Percentiles rank a stretch among this genome's conserved stretches.
Evolutionary conservation across 37 sponge, comb jelly and placozoan genomes (phyloP).

Genomic region (Bolinopsis microptera): DNA sequence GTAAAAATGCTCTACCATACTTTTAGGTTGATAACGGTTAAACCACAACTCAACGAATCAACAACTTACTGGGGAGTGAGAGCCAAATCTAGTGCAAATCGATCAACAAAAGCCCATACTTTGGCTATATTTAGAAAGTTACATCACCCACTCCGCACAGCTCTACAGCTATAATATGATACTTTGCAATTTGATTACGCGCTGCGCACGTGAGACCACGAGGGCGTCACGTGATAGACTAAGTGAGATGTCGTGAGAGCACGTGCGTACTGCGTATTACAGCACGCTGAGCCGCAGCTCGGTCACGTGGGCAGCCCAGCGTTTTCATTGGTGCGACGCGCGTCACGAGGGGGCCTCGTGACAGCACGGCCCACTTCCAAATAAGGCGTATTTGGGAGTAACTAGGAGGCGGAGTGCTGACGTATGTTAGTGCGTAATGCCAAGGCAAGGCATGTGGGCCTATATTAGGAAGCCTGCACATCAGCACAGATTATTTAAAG

Average conservation of each 20-base stretch:
- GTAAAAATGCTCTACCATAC: neutral
- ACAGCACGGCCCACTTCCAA: conserved; percentile 4
- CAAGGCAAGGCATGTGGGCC: neutral
- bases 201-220: conserved; percentile 1
- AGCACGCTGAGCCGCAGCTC: neutral
- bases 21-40: neutral
- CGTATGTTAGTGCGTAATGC: conserved; percentile 5
- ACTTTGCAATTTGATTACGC: conserved; percentile 56
- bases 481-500: neutral
- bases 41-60: neutral
- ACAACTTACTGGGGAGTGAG: neutral
- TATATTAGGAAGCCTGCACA: conserved; percentile 46
- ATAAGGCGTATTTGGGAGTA: neutral
- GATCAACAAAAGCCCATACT: neutral
- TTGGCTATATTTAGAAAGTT: conserved; percentile 34
- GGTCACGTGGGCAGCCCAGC: neutral
- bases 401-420: conserved; percentile 54
- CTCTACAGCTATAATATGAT: conserved; percentile 41
- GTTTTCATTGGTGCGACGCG: neutral
- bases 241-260: conserved; percentile 20
- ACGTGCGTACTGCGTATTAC: conserved; percentile 35
- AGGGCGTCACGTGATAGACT: neutral
- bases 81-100: neutral
- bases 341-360: neutral
- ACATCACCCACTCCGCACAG: neutral